Base-by-base conservation (phyloP, 2,888 invertebrate species). In the Belgica antarctica region DNA sequence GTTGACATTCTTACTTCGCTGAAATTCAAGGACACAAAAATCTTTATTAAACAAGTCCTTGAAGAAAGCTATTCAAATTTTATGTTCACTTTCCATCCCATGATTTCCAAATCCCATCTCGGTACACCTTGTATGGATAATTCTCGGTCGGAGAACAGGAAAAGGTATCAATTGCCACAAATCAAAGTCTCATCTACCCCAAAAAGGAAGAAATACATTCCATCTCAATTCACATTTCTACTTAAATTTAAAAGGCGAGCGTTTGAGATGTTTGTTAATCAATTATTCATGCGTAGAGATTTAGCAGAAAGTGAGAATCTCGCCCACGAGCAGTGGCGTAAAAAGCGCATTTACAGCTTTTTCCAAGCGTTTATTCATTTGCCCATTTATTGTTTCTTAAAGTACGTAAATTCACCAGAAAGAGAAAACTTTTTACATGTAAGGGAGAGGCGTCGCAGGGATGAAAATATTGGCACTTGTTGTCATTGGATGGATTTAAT, bases 241-340 rank as follows among this genome's bases (percentile, higher is more conserved):
- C 68, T 68, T 68, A 68, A 68, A 68, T 68, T 68, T 68, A 68
- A 68, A 68, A 68, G 68, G 52, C 47, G 19, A 15, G 68, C 46
- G 59, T 8, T 27, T 59, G 27, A 68, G 27, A 34, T 68, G 52
- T 57, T 31, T 57, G n/a, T 47, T 57, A n/a, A 57, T 52, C 15
- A 68, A 68, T 57, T 34, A 66, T 68, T 68, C 68, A 68, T 28
- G 52, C n/a, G 10, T 24, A 15, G 8, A 24, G 12, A n/a, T 15
- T 5, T 1, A 2, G 10, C 12, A 27, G 8, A 22, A 12, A 57
- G 19, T 7, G 12, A 4, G 22, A 59, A 59, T 24, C 2, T n/a
- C 17, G 4, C 8, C 4, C 5, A 3, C 46, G 15, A 46, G 46
- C 15, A 15, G 12, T 46, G 34, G 34, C 46, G 3, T 3, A 46